Conservation (phyloP, 2,888 invertebrate genomes). For the Mythimna albipuncta region DNA sequence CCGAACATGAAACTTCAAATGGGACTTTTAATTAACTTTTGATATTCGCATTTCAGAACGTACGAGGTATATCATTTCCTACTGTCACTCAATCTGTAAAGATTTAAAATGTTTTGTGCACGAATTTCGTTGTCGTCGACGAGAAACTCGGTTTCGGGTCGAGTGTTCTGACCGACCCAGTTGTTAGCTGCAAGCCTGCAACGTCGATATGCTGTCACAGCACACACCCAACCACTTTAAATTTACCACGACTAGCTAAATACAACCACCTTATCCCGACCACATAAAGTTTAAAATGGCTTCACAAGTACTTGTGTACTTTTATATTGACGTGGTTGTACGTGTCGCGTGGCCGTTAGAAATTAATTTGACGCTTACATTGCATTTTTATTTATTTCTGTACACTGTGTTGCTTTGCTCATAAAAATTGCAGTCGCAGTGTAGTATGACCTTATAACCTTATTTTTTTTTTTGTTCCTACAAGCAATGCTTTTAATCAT, state of each 20-base stretch:
- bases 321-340: conserved; percentile 68
- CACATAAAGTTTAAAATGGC: conserved; percentile 67
- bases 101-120: conserved; percentile 67
- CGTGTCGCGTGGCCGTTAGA: conserved; percentile 74
- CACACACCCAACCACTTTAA: conserved; percentile 65
- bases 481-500: conserved; percentile 51
- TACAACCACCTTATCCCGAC: conserved; percentile 64
- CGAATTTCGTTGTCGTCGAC: conserved; percentile 71
- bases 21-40: conserved; percentile 55
- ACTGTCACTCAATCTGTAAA: conserved; percentile 61
- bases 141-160: conserved; percentile 76
- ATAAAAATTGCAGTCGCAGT: conserved; percentile 75
- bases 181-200: conserved; percentile 71
- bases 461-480: conserved; percentile 64
- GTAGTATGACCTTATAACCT: conserved; percentile 72
- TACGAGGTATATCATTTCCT: conserved; percentile 60
- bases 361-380: conserved; percentile 78
- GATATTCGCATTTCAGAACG: conserved; percentile 40
- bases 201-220: conserved; percentile 81
- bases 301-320: conserved; percentile 62
- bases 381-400: conserved; percentile 78
- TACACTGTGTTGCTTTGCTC: conserved; percentile 72
- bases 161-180: conserved; percentile 84
- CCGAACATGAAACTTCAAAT: conserved; percentile 42
- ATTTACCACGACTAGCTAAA: conserved; percentile 61